Evolutionary conservation across 2,113 vertebrate species (phyloP).

Genomic region (Rousettus leschenaultii): DNA sequence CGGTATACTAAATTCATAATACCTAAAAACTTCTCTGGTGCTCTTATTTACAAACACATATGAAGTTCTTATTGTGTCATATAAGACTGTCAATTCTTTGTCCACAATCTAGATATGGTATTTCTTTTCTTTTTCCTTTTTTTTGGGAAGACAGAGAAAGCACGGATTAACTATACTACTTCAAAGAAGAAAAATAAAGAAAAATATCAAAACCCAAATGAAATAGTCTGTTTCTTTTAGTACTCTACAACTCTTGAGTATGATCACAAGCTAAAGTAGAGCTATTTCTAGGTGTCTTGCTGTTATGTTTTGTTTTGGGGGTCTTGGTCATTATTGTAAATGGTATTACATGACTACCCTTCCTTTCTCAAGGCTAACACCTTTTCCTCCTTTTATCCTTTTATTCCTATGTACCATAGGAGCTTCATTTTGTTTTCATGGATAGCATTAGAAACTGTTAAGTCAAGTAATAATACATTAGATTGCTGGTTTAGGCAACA

Average conservation of each 20-base stretch:
- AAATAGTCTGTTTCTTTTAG: background rate
- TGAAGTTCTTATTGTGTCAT: background rate
- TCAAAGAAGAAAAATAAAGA: constrained; percentile 14
- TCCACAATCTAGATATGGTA: background rate
- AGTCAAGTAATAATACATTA: background rate
- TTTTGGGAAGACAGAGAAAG: background rate
- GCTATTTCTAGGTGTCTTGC: background rate
- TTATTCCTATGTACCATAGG: background rate
- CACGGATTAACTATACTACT: background rate
- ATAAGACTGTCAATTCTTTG: background rate
- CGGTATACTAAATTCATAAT: background rate
- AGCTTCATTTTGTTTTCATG: background rate
- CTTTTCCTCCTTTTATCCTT: background rate
- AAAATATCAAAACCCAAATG: background rate
- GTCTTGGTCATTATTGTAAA: background rate
- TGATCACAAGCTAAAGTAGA: background rate
- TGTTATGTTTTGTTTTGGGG: background rate
- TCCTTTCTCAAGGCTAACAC: background rate
- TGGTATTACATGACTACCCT: background rate
- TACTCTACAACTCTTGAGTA: background rate
- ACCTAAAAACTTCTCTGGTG: background rate
- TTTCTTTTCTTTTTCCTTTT: background rate
- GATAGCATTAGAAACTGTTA: background rate
- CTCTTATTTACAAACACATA: background rate
- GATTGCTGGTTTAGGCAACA: background rate